Percentiles rank a stretch among this genome's conserved stretches.
Conservation (phyloP, 2,113 vertebrate species). For the Plecturocebus donacophilus region DNA sequence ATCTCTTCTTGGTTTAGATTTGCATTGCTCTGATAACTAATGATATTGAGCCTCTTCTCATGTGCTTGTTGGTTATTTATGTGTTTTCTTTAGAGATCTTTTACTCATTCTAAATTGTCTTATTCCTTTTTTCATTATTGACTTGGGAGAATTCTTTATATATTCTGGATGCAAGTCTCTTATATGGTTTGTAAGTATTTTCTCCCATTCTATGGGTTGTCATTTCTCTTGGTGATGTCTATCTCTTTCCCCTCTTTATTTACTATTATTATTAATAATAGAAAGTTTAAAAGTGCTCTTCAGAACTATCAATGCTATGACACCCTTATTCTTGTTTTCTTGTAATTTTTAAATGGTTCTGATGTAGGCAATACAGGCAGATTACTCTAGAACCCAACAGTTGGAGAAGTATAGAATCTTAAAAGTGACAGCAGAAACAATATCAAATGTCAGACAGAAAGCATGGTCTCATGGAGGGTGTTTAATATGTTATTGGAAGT, state of each 20-base stretch:
- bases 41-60: neutral
- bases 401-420: constrained; percentile 61
- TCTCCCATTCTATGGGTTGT: neutral
- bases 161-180: neutral
- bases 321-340: constrained; percentile 20
- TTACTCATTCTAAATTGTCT: neutral
- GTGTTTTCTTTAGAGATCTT: neutral
- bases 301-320: neutral
- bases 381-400: constrained; percentile 41
- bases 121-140: constrained; percentile 26
- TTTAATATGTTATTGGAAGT: constrained; percentile 60
- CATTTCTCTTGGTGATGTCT: neutral
- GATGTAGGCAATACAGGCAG: constrained; percentile 11
- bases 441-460: constrained; percentile 60
- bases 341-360: constrained; percentile 32
- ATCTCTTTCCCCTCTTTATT: neutral
- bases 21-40: constrained; percentile 3
- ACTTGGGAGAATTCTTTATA: neutral
- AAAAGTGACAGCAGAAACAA: constrained; percentile 53
- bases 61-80: neutral
- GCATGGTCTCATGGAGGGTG: constrained; percentile 4
- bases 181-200: neutral
- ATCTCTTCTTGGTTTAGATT: constrained; percentile 25
- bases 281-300: neutral
- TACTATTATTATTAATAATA: neutral